These are phyloP conservation scores for Xestia c-nigrum DNA, from an alignment of 2,888 invertebrate species.

Conservation along the genomic window DNA sequence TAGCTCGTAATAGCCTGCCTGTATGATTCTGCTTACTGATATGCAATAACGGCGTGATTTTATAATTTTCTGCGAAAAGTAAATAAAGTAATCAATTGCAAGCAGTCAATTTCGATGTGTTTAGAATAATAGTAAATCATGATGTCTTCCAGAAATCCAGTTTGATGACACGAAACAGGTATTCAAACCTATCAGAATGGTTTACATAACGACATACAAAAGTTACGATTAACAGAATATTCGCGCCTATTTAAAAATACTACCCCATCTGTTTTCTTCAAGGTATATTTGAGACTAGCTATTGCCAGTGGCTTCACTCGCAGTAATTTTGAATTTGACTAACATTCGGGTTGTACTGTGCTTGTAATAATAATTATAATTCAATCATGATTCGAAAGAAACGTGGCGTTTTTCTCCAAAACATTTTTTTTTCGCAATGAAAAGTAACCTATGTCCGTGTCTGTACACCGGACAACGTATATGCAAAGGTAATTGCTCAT, in stretches of 20 bases:
- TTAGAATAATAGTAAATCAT: conserved; percentile 30
- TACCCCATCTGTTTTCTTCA: background rate
- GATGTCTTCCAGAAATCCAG: conserved; percentile 26
- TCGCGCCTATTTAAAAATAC: background rate
- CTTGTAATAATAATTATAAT: too few relatives aligned
- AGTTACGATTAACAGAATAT: conserved; percentile 7
- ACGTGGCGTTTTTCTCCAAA: too few relatives aligned
- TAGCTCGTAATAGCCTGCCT: background rate
- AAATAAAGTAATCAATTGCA: conserved; percentile 1
- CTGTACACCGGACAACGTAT: too few relatives aligned
- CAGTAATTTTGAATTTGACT: too few relatives aligned
- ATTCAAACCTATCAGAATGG: background rate
- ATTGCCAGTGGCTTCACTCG: too few relatives aligned
- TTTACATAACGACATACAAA: conserved; percentile 5
- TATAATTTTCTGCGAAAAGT: background rate
- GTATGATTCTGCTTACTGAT: background rate
- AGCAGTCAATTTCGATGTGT: background rate
- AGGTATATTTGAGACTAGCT: background rate
- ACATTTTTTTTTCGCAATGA: too few relatives aligned
- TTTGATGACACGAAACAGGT: conserved; percentile 32
- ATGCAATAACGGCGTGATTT: background rate
- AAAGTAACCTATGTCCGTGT: too few relatives aligned
- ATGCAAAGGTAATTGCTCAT: too few relatives aligned
- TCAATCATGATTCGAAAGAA: too few relatives aligned
- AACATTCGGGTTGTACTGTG: too few relatives aligned